Conservation (phyloP, 2,113 vertebrate genomes). For the zebrafish (Danio rerio) region GRCz12tu NC_133196.1:26048001-26048500, state of each 20-base stretch:
- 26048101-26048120: slow-evolving; percentile 29
- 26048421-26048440: neutral
- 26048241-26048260: slow-evolving; percentile 18
- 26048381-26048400: slow-evolving; percentile 10
- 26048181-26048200: slow-evolving; percentile 19
- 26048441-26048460: neutral
- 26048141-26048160: slow-evolving; percentile 34
- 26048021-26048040: slow-evolving; percentile 12
- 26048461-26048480: neutral
- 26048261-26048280: slow-evolving; percentile 30
- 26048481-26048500: too few relatives aligned
- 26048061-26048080: neutral
- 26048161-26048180: slow-evolving; percentile 49
- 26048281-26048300: slow-evolving; percentile 40
- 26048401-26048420: neutral
- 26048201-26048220: neutral
- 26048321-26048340: slow-evolving; percentile 2
- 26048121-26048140: neutral
- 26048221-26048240: slow-evolving; percentile 15
- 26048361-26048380: neutral
- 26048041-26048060: slow-evolving; percentile 24
- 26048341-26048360: neutral
- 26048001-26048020: neutral
- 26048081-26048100: slow-evolving; percentile 27
- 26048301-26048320: slow-evolving; percentile 15